A percentile compares a stretch with the other conserved stretches of the same genome.
phyloP scores from a whole-genome alignment of 2,888 invertebrate species.

The Homarus gammarus region DNA sequence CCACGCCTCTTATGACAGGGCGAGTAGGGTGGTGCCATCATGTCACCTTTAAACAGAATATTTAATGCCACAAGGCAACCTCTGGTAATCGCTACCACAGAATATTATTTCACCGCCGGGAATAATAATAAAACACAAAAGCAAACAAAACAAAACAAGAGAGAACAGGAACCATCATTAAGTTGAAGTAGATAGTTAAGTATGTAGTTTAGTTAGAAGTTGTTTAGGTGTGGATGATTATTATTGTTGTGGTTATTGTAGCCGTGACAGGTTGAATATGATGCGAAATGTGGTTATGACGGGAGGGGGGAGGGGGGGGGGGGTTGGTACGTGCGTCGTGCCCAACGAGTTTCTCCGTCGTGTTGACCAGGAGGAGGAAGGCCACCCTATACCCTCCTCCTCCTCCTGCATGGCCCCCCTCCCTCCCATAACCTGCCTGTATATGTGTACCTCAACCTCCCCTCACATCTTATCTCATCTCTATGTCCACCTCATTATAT shows the following conservation, averaged over 20 bases:
- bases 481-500: not conserved
- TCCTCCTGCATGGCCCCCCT: not conserved
- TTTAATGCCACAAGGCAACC: constrained; percentile 25
- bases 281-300: not conserved
- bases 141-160: no score
- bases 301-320: not conserved
- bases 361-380: no score
- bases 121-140: no score
- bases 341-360: no score
- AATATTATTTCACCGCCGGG: no score
- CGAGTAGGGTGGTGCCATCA: constrained; percentile 21
- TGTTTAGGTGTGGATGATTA: not conserved
- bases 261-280: not conserved
- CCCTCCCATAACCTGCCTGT: not conserved
- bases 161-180: no score
- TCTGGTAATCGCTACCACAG: not conserved
- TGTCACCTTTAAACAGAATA: constrained; percentile 46
- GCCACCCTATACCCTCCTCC: no score
- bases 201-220: no score
- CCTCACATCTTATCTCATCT: not conserved
- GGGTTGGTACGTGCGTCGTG: no score
- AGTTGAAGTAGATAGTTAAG: no score
- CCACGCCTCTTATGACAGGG: not conserved
- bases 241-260: constrained; percentile 10
- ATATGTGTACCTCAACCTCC: not conserved